A percentile compares a stretch with the other conserved stretches of the same genome.
phyloP scores from a whole-genome alignment of 1,140 invertebrate genomes.

The Bactericera cockerelli region DNA sequence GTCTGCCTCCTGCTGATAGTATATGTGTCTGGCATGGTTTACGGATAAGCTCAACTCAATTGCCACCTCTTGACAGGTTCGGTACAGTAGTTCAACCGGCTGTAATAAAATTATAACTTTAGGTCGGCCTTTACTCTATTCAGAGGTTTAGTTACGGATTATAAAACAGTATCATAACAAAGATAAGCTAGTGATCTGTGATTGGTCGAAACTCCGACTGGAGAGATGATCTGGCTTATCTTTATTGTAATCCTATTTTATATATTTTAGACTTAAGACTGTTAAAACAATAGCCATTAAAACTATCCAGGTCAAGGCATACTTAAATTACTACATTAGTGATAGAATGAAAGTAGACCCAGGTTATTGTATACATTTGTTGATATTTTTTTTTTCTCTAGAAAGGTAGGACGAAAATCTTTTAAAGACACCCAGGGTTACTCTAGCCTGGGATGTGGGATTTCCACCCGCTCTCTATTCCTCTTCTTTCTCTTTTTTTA shows the following conservation, averaged over 20 bases:
- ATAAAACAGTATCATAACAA: background rate
- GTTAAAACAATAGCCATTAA: slow-evolving; percentile 10
- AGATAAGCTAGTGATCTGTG: background rate
- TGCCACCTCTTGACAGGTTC: slow-evolving; percentile 22
- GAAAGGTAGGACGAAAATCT: no score
- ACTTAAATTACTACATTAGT: background rate
- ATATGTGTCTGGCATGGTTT: slow-evolving; percentile 9
- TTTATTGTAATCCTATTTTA: no score
- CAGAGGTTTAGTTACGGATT: slow-evolving; percentile 9
- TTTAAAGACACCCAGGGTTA: no score
- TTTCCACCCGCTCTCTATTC: no score
- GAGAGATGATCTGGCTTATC: no score
- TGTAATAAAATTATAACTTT: slow-evolving; percentile 20
- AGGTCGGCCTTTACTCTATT: no score
- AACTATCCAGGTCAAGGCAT: slow-evolving; percentile 7
- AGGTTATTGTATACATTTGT: no score
- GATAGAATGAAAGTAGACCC: no score
- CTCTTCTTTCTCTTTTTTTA: no score
- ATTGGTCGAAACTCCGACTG: no score
- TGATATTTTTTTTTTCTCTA: no score
- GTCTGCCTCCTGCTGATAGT: slow-evolving; percentile 17
- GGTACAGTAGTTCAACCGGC: slow-evolving; percentile 29
- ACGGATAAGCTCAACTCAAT: slow-evolving; percentile 17
- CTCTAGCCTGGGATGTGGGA: no score
- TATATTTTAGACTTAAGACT: background rate